phyloP scores from a whole-genome alignment of 2,797 vertebrate genomes.

The Thripadectes ignobilis region DNA sequence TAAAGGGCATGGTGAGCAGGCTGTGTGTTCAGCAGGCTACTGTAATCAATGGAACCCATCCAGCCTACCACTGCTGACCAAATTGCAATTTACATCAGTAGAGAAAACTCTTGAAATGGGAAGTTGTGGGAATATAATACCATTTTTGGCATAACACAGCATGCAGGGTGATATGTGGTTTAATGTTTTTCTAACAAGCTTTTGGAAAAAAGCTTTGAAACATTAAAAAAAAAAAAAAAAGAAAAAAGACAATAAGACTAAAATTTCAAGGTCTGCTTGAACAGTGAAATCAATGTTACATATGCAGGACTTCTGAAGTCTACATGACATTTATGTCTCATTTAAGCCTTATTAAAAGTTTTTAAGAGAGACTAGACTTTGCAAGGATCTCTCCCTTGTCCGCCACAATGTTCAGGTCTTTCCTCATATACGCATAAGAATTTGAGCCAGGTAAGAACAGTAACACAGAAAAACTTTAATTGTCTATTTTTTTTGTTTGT shows the following conservation, averaged over 20 bases:
- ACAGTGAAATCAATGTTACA: background rate
- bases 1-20: slow-evolving; percentile 65
- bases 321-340: background rate
- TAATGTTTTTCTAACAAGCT: slow-evolving; percentile 49
- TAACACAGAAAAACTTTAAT: background rate
- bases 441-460: background rate
- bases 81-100: slow-evolving; percentile 49
- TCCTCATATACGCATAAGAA: background rate
- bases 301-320: background rate
- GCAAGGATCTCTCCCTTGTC: background rate
- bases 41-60: slow-evolving; percentile 68
- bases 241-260: background rate
- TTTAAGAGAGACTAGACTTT: background rate
- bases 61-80: slow-evolving; percentile 45
- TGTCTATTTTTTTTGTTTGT: background rate
- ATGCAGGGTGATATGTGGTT: background rate
- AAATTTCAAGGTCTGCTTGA: background rate
- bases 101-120: background rate
- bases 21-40: slow-evolving; percentile 55
- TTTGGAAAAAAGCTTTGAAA: slow-evolving; percentile 1
- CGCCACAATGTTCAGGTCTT: fast-evolving
- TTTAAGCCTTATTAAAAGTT: background rate
- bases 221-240: background rate
- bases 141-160: slow-evolving; percentile 3
- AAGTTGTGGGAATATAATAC: background rate